Conservation (phyloP, 2,113 vertebrate genomes). For the Calidris pugnax region DNA sequence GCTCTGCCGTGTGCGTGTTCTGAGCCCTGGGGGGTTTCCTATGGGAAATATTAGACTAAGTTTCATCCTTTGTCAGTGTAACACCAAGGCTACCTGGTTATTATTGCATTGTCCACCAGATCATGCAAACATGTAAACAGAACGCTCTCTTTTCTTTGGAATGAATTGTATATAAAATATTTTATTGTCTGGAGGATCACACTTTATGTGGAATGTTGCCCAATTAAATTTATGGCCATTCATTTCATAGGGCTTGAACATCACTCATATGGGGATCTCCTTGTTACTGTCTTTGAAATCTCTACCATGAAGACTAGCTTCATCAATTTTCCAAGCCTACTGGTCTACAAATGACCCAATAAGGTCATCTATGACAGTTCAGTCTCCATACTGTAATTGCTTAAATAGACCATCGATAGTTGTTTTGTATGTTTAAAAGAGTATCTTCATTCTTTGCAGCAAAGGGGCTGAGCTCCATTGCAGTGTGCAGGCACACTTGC, state of each 20-base stretch:
- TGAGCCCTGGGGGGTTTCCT: not conserved
- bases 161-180: not conserved
- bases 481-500: not conserved
- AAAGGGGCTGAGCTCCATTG: not conserved
- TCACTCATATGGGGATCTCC: slow-evolving; percentile 44
- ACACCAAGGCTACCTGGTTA: not conserved
- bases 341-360: slow-evolving; percentile 45
- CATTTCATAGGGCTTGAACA: slow-evolving; percentile 24
- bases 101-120: not conserved
- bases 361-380: slow-evolving; percentile 36
- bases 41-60: not conserved
- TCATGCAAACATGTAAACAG: not conserved
- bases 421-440: not conserved
- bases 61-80: not conserved
- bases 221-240: slow-evolving; percentile 32
- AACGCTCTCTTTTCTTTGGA: not conserved
- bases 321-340: slow-evolving; percentile 51
- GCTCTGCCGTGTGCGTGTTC: not conserved
- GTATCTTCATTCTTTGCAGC: not conserved
- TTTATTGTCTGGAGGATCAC: not conserved
- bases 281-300: slow-evolving; percentile 58
- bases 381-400: not conserved
- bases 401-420: not conserved
- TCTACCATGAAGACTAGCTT: slow-evolving; percentile 20
- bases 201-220: not conserved